phyloP scores from a whole-genome alignment of 1,140 invertebrate species.

The Solenopsis fugax region DNA sequence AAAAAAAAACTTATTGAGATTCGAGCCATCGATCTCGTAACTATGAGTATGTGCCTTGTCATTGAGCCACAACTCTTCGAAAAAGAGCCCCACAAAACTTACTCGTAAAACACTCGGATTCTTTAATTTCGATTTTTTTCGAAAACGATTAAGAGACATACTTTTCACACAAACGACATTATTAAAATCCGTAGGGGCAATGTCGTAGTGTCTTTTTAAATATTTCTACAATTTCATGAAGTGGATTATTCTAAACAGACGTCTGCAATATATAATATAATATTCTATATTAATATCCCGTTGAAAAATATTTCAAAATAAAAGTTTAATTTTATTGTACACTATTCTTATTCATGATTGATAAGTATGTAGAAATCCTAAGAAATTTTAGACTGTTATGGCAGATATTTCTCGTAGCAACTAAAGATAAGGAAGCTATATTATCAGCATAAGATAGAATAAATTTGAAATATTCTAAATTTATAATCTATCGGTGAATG shows the following conservation, averaged over 20 bases:
- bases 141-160: too few species aligned
- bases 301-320: neutral
- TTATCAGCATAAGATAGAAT: constrained; percentile 21
- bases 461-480: neutral
- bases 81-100: too few species aligned
- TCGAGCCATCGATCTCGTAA: too few species aligned
- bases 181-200: too few species aligned
- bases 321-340: constrained; percentile 1
- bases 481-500: neutral
- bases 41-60: too few species aligned
- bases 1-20: too few species aligned
- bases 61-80: too few species aligned
- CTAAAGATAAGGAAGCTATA: neutral
- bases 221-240: neutral
- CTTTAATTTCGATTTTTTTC: too few species aligned
- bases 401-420: neutral
- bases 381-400: neutral
- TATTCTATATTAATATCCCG: neutral
- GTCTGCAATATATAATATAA: neutral
- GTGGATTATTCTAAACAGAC: neutral
- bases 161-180: too few species aligned
- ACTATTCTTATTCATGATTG: neutral
- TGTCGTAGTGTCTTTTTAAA: too few species aligned
- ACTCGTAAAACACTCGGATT: too few species aligned
- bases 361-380: neutral